These are phyloP conservation scores for Onychomys leucogaster DNA, from an alignment of 2,797 vertebrate species.

Conservation along the genomic window DNA sequence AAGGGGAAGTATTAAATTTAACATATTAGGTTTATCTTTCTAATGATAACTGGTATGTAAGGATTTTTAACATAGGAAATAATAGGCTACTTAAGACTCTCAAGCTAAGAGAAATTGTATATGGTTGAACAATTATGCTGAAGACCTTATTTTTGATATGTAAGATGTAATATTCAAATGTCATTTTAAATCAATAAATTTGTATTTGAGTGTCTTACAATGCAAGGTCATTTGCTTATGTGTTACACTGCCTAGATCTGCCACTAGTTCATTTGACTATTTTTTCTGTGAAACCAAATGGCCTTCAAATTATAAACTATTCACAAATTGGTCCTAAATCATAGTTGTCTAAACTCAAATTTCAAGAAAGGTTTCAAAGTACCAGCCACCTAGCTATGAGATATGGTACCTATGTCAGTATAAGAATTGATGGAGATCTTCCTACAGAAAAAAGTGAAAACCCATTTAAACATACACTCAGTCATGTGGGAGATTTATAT, in stretches of 20 bases:
- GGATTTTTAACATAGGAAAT: not conserved
- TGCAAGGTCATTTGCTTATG: not conserved
- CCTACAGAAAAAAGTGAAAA: not conserved
- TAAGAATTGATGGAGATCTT: not conserved
- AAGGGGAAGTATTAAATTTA: not conserved
- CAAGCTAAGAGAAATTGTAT: not conserved
- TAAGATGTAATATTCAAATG: conserved; percentile 4
- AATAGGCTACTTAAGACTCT: not conserved
- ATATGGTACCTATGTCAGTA: not conserved
- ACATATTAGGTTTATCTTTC: not conserved
- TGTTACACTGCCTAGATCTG: not conserved
- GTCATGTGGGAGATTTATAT: not conserved
- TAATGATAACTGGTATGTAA: not conserved
- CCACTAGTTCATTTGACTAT: not conserved
- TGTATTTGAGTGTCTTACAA: not conserved
- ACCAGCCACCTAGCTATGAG: not conserved
- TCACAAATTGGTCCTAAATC: not conserved
- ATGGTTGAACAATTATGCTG: not conserved
- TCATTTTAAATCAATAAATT: not conserved
- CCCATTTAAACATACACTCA: not conserved
- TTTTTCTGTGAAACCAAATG: not conserved
- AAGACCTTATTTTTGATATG: not conserved
- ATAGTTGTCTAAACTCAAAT: not conserved
- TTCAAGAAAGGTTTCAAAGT: not conserved
- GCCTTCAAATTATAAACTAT: not conserved